A percentile compares a stretch with the other conserved stretches of the same genome.
Evolutionary conservation across 2,113 vertebrate species (phyloP).

Genomic region (Alces alces): DNA sequence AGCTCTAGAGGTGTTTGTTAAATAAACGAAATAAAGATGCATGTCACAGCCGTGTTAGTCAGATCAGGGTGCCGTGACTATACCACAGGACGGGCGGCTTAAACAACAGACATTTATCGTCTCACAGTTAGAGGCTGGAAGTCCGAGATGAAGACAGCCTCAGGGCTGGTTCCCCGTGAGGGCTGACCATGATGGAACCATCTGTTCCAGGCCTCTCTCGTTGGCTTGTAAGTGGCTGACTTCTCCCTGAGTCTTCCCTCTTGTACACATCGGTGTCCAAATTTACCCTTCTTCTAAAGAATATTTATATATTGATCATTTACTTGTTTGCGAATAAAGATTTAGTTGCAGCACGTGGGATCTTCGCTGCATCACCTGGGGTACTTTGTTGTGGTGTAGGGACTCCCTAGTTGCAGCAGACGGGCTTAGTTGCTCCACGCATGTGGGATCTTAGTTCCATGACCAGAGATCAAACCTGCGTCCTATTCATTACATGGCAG

Average conservation of each 20-base stretch:
- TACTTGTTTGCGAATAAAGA: background rate
- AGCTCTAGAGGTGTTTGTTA: background rate
- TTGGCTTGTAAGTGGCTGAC: background rate
- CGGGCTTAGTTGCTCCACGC: background rate
- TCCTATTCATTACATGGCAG: background rate
- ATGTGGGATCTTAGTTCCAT: background rate
- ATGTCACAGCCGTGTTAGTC: background rate
- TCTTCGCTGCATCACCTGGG: accelerated
- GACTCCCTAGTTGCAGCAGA: background rate
- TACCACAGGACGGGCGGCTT: background rate
- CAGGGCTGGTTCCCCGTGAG: background rate
- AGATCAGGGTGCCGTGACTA: background rate
- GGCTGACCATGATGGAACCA: background rate
- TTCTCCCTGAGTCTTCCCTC: background rate
- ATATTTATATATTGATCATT: background rate
- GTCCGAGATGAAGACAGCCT: background rate
- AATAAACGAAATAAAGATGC: background rate
- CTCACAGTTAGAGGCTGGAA: background rate
- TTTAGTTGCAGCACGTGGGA: background rate
- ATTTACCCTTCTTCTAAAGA: background rate
- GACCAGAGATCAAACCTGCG: background rate
- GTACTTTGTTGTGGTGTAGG: background rate
- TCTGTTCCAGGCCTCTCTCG: background rate
- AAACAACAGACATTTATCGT: background rate
- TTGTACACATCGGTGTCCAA: background rate